Conservation (phyloP, 2,113 vertebrate genomes). For the Thymallus thymallus region DNA sequence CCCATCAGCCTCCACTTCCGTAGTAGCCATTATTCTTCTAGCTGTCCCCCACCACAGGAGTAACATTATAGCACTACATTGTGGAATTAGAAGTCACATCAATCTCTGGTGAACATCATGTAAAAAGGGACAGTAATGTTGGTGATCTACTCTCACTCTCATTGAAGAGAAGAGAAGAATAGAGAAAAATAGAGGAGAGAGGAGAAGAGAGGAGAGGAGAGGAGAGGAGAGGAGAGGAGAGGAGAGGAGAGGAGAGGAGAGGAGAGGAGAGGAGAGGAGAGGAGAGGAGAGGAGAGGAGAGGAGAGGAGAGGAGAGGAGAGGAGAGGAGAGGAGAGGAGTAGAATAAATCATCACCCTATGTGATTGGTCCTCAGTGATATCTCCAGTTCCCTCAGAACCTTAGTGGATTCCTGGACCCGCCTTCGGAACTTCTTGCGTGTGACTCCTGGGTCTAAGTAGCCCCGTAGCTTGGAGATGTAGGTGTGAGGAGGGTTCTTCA, state of each 20-base stretch:
- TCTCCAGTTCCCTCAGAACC: slow-evolving; percentile 93
- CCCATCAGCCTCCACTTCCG: not conserved
- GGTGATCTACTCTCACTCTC: not conserved
- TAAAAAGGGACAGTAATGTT: not conserved
- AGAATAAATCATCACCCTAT: slow-evolving; percentile 86
- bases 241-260: no score
- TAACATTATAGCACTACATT: not conserved
- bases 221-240: not conserved
- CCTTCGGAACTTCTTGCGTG: slow-evolving; percentile 94
- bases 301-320: no score
- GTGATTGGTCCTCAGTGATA: slow-evolving; percentile 94
- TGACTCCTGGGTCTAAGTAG: slow-evolving; percentile 89
- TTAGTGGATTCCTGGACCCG: slow-evolving; percentile 95
- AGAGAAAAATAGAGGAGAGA: no score
- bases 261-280: not conserved
- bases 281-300: no score
- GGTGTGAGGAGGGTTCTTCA: slow-evolving; percentile 94
- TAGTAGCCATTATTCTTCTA: slow-evolving; percentile 6
- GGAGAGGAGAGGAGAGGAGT: not conserved
- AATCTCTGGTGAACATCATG: no score
- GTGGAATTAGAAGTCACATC: not conserved
- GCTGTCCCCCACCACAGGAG: not conserved
- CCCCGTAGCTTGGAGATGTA: slow-evolving; percentile 94
- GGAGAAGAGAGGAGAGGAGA: no score
- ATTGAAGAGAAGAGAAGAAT: no score